These are phyloP conservation scores for Chlorodrepanis virens DNA, from an alignment of 2,113 vertebrate genomes.

Conservation along the genomic window DNA sequence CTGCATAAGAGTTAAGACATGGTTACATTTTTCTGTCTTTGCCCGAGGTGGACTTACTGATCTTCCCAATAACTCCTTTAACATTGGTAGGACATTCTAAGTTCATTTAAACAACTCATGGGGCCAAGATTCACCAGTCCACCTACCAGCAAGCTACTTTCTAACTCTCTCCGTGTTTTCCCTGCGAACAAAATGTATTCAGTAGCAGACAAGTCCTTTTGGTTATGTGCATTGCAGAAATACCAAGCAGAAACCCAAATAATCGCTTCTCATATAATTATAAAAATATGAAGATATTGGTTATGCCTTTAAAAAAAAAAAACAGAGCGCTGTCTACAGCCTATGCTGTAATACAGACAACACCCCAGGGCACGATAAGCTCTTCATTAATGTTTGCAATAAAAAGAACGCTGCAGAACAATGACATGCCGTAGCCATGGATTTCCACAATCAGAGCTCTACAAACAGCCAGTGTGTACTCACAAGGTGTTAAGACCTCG, in stretches of 20 bases:
- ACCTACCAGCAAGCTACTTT: background rate
- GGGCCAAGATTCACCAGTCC: background rate
- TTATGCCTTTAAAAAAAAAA: background rate
- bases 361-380: background rate
- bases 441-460: background rate
- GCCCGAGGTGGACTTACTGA: background rate
- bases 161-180: background rate
- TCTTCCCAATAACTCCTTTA: background rate
- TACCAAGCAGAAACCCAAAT: background rate
- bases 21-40: background rate
- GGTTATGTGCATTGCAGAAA: background rate
- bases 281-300: fast-evolving
- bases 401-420: background rate
- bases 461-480: background rate
- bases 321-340: background rate
- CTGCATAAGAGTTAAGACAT: background rate
- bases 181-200: background rate
- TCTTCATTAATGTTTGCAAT: background rate
- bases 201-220: background rate
- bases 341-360: background rate
- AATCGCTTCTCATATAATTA: background rate
- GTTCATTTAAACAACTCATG: background rate
- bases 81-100: background rate
- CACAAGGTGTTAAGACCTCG: background rate
- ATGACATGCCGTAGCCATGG: background rate